Percentiles rank a stretch among this genome's conserved stretches.
phyloP scores from a whole-genome alignment of 1,140 invertebrate species.

The Dermatophagoides farinae region DNA sequence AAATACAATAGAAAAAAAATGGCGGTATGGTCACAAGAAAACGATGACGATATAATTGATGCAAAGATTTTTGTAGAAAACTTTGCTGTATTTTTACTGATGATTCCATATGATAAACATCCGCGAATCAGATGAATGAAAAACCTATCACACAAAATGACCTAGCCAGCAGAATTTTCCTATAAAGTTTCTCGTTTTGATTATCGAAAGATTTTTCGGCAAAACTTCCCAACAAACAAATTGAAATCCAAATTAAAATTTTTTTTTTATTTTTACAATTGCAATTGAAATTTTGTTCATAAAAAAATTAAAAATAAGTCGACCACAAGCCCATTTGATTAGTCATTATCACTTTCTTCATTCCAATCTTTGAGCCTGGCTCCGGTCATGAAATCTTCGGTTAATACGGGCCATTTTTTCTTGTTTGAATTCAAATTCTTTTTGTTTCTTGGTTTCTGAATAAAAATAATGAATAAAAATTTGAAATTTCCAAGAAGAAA shows the following conservation, averaged over 20 bases:
- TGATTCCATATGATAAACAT: slow-evolving; percentile 1
- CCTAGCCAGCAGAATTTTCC: not conserved
- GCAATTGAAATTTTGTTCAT: not conserved
- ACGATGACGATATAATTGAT: slow-evolving; percentile 1
- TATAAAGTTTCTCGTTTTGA: no score
- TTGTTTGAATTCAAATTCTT: not conserved
- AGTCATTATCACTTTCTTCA: slow-evolving; percentile 35
- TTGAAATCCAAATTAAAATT: not conserved
- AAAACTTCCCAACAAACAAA: not conserved
- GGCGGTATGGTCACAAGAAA: not conserved
- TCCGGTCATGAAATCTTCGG: slow-evolving; percentile 68
- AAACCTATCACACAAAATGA: not conserved
- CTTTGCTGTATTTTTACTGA: not conserved
- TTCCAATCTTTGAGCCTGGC: slow-evolving; percentile 79
- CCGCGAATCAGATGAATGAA: not conserved
- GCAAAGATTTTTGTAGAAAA: not conserved
- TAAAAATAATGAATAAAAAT: not conserved
- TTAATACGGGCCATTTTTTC: slow-evolving; percentile 35
- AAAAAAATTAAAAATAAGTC: not conserved
- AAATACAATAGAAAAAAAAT: slow-evolving; percentile 3
- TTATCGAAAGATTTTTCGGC: not conserved
- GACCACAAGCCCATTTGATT: no score
- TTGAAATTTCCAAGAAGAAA: no score
- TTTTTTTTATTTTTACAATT: not conserved
- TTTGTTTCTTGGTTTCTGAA: not conserved